phyloP scores from a whole-genome alignment of 2,113 vertebrate genomes.

The Chlorodrepanis virens region DNA sequence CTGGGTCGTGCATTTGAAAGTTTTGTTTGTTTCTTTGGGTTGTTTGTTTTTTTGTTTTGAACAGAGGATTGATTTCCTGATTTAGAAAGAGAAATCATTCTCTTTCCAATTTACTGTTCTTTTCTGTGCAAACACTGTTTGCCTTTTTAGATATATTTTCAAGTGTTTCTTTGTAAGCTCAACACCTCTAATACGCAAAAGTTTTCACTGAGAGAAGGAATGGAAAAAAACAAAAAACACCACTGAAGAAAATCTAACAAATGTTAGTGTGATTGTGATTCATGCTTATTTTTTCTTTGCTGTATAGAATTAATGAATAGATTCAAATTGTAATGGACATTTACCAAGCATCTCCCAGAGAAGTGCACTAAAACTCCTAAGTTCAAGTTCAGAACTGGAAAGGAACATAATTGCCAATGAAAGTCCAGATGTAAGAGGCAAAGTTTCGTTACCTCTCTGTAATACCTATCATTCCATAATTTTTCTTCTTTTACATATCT shows the following conservation, averaged over 20 bases:
- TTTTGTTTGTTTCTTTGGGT: neutral
- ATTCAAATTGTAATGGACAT: neutral
- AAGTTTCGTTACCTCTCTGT: neutral
- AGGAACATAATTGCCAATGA: neutral
- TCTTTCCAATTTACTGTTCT: neutral
- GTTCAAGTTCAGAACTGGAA: neutral
- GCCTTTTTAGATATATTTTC: neutral
- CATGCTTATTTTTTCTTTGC: neutral
- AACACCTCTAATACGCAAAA: neutral
- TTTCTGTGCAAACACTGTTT: neutral
- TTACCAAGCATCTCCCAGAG: neutral
- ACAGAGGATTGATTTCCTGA: neutral
- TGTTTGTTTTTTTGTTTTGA: neutral
- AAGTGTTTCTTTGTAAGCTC: neutral
- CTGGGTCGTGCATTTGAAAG: neutral
- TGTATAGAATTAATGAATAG: neutral
- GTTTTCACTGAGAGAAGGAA: neutral
- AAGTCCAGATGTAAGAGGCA: neutral
- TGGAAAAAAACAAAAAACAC: neutral
- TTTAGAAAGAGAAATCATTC: neutral
- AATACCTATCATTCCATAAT: neutral
- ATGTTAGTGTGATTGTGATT: fast-evolving
- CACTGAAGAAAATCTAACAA: neutral
- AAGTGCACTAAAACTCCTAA: neutral
- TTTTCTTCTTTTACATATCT: neutral